Conservation (phyloP, 2,888 invertebrate species). For the Campaea margaritaria region DNA sequence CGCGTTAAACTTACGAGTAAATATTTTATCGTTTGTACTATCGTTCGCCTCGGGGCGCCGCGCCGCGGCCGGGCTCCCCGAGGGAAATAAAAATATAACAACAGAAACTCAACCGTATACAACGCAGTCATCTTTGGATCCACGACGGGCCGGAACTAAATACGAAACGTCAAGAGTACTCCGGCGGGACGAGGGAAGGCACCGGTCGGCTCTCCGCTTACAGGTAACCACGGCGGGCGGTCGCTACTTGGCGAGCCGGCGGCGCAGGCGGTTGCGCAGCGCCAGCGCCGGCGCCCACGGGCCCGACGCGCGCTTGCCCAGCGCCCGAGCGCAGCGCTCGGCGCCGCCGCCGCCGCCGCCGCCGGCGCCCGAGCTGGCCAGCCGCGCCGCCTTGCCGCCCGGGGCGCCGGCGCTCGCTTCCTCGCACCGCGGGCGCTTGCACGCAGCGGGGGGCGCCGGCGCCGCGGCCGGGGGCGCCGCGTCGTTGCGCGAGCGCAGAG, state of each 20-base stretch:
- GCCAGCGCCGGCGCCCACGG: slow-evolving; percentile 77
- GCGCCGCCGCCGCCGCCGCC: slow-evolving; percentile 38
- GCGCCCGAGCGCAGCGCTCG: slow-evolving; percentile 56
- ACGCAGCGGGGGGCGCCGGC: slow-evolving; percentile 29
- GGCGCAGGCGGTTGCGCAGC: slow-evolving; percentile 75
- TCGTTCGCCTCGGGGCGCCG: slow-evolving; percentile 54
- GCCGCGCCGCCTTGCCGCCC: slow-evolving; percentile 40
- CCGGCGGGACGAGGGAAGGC: slow-evolving; percentile 55
- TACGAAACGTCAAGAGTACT: slow-evolving; percentile 52
- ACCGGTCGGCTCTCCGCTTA: slow-evolving; percentile 52
- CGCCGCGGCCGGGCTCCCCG: slow-evolving; percentile 29
- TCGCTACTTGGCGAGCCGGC: slow-evolving; percentile 73
- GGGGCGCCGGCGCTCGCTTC: slow-evolving; percentile 38
- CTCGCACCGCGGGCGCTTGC: slow-evolving; percentile 49
- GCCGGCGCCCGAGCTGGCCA: slow-evolving; percentile 43
- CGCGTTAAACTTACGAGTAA: slow-evolving; percentile 76
- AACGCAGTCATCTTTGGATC: slow-evolving; percentile 77
- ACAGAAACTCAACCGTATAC: slow-evolving; percentile 72
- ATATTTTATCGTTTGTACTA: slow-evolving; percentile 81
- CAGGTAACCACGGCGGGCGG: too few species aligned
- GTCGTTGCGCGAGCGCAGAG: slow-evolving; percentile 63
- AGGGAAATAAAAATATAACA: slow-evolving; percentile 48
- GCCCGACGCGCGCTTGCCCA: slow-evolving; percentile 64
- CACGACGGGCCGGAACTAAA: slow-evolving; percentile 47
- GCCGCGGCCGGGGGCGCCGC: slow-evolving; percentile 38